Percentiles rank a stretch among this genome's conserved stretches.
Conservation (phyloP, 1,140 invertebrate species). For the Brachionus sp. region DNA sequence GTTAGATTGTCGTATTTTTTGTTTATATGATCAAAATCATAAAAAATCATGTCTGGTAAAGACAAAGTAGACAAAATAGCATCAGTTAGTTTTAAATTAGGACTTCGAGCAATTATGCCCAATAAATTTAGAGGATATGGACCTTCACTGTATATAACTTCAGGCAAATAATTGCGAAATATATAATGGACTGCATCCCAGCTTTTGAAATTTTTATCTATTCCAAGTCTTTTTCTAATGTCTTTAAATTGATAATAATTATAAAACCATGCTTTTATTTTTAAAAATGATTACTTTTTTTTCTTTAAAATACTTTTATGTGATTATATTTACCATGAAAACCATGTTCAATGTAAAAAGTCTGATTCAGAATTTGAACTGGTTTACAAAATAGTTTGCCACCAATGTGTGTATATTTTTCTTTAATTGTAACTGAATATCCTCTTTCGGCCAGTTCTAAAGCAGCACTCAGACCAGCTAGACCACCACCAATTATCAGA, state of each 20-base stretch:
- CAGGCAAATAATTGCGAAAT: slow-evolving; percentile 46
- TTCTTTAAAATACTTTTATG: background rate
- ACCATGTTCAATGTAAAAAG: slow-evolving; percentile 45
- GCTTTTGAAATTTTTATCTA: slow-evolving; percentile 43
- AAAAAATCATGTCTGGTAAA: slow-evolving; percentile 40
- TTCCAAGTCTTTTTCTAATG: slow-evolving; percentile 29
- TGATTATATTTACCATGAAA: slow-evolving; percentile 46
- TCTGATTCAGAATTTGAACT: slow-evolving; percentile 26
- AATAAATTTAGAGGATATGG: slow-evolving; percentile 46
- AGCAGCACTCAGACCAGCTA: slow-evolving; percentile 47
- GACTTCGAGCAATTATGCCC: slow-evolving; percentile 44
- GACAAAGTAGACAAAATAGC: background rate
- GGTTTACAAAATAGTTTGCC: slow-evolving; percentile 41
- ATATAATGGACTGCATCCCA: slow-evolving; percentile 46
- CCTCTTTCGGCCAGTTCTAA: slow-evolving; percentile 46
- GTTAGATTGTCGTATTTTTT: slow-evolving; percentile 45
- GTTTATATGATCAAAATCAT: slow-evolving; percentile 40
- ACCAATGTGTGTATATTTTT: slow-evolving; percentile 33
- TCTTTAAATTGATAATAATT: slow-evolving; percentile 47
- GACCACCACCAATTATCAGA: slow-evolving; percentile 40
- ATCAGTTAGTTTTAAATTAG: slow-evolving; percentile 40
- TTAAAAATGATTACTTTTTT: background rate
- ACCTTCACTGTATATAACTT: slow-evolving; percentile 46
- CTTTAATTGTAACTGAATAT: slow-evolving; percentile 46
- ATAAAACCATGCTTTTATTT: slow-evolving; percentile 45